Base-by-base conservation (phyloP, 2,113 vertebrate species). In the Tyrannus savana region DNA sequence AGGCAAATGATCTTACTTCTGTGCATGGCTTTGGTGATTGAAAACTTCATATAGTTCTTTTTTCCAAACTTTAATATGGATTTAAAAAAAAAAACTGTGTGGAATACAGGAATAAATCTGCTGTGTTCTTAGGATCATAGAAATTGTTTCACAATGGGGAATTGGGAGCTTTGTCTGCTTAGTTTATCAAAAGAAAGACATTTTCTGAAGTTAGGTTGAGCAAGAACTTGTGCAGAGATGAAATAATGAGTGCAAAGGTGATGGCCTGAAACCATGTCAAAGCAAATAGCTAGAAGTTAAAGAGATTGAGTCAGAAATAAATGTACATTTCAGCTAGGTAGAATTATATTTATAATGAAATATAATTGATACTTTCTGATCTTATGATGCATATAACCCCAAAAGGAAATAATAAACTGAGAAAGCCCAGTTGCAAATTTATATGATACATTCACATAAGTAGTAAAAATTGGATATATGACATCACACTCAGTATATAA, bases 51-150 rank as follows among this genome's bases (percentile, higher is more conserved):
- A 16, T 80, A 27, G 5, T 55, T 69, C 22, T 88, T 8, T 15
- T 58, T 84, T 62, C 14, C 4, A 44, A 52, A 78, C 66, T 53
- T 49, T 31, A 44, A 35, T 33, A 41, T 8, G 7, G 10, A 52
- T 56, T 27, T 1, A 3, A 1, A 5, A 5, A 3, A 1, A 5
- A 5, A 75, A 75, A 23, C 25, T 42, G 0, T 7, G 35, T 49
- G 37, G 7, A 77, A 64, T 35, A 14, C 5, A 37, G 27, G n/a
- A 86, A 37, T 47, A 50, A 71, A 55, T n/a, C 4, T 42, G 27
- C 9, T 0, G 0, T 33, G 8, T 18, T 52, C 21, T 77, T 46
- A 46, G 42, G 9, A 47, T 37, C 55, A 66, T 10, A 67, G 30
- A 52, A 93, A 33, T 47, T 47, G 14, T 60, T 81, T 81, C 30